Percentiles rank a stretch among this genome's conserved stretches.
These are phyloP conservation scores for Balanococcus diminutus DNA, from an alignment of 2,888 invertebrate species.

Conservation along the genomic window DNA sequence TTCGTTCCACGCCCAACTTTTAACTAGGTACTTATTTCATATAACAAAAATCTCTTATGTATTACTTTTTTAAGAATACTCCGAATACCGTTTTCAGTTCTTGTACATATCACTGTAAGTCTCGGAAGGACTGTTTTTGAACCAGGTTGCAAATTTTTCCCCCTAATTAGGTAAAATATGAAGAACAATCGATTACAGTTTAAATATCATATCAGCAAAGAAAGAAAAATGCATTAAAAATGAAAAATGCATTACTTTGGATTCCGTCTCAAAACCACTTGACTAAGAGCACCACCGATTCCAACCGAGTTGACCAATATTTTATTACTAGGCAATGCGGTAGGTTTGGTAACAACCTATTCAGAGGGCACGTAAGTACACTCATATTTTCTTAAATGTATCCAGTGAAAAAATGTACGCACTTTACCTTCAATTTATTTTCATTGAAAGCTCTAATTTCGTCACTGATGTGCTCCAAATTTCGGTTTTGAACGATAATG, in stretches of 20 bases:
- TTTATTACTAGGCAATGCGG: conserved; percentile 63
- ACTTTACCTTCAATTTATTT: conserved; percentile 59
- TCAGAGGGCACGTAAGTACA: no score
- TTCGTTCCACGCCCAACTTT: no score
- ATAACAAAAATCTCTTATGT: no score
- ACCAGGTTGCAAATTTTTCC: background rate
- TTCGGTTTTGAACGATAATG: conserved; percentile 59
- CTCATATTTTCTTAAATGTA: no score
- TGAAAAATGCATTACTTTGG: conserved; percentile 8
- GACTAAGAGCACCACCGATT: conserved; percentile 50
- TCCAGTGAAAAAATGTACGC: background rate
- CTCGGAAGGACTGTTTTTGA: conserved; percentile 56
- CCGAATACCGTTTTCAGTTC: conserved; percentile 56
- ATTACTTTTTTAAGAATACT: conserved; percentile 50
- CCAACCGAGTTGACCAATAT: conserved; percentile 62
- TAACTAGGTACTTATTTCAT: no score
- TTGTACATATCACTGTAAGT: conserved; percentile 58
- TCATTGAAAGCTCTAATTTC: conserved; percentile 58
- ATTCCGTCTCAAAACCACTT: conserved; percentile 55
- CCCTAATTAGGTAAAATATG: background rate
- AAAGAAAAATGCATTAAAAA: background rate
- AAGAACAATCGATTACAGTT: background rate
- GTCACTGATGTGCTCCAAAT: conserved; percentile 58
- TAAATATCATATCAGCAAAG: background rate
- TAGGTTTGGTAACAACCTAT: conserved; percentile 59